Percentiles rank a stretch among this genome's conserved stretches.
Conservation (phyloP, 2,113 vertebrate species). For the Excalfactoria chinensis region DNA sequence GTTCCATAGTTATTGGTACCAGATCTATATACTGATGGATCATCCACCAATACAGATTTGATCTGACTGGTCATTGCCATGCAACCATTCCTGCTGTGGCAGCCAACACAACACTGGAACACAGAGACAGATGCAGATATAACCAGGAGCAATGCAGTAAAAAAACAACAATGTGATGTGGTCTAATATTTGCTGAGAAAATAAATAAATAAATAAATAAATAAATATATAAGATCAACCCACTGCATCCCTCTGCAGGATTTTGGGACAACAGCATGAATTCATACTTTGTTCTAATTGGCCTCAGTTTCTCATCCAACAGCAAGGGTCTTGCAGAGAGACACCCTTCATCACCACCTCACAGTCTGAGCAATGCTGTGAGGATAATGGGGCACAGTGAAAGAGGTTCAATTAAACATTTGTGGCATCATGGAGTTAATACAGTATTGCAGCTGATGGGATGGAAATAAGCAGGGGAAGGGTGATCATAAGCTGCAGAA, state of each 20-base stretch:
- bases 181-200: neutral
- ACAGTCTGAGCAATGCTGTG: neutral
- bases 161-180: neutral
- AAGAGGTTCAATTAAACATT: neutral
- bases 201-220: too few relatives aligned
- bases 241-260: neutral
- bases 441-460: neutral
- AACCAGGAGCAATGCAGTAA: neutral
- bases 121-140: neutral
- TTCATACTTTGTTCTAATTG: neutral
- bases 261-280: neutral
- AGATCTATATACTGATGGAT: neutral
- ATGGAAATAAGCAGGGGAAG: neutral
- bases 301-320: neutral
- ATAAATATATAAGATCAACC: neutral
- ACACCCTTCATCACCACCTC: neutral
- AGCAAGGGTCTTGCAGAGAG: neutral
- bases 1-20: neutral
- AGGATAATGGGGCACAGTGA: neutral
- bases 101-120: neutral
- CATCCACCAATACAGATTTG: neutral
- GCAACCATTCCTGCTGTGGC: neutral
- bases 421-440: neutral
- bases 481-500: neutral
- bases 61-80: neutral